Conservation (phyloP, 1,140 invertebrate species). For the Yoshiicerus persimilis region DNA sequence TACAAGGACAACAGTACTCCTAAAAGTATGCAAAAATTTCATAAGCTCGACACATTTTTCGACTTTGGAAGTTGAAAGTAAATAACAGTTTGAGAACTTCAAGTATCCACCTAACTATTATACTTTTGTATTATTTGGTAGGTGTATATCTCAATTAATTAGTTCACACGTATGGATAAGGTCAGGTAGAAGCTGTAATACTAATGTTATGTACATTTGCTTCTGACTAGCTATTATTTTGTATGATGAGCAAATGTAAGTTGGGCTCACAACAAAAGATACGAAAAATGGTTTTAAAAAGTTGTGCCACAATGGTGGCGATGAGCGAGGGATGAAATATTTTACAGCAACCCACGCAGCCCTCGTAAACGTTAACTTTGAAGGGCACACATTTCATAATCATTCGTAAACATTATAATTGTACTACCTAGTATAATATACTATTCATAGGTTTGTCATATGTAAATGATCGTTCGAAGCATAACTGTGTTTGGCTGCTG, state of each 20-base stretch:
- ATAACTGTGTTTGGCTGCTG: neutral
- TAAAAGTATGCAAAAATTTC: neutral
- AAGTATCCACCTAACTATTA: neutral
- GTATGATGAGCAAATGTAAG: neutral
- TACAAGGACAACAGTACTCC: neutral
- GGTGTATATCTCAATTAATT: no score
- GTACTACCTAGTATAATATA: neutral
- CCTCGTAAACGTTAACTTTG: neutral
- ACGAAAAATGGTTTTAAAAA: neutral
- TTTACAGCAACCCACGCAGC: no score
- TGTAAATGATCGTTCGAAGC: neutral
- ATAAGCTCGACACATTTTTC: neutral
- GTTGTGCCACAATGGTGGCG: neutral
- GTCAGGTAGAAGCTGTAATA: neutral
- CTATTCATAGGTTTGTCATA: neutral
- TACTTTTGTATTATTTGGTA: no score
- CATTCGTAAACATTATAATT: neutral
- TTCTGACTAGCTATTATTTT: neutral
- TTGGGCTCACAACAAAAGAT: neutral
- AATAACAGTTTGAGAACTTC: neutral
- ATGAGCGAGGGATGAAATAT: neutral
- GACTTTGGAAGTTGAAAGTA: neutral
- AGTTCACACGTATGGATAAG: neutral
- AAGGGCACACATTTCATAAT: neutral
- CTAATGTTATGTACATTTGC: neutral